Evolutionary conservation across 1,140 invertebrate species (phyloP).

Genomic region (Octopus bimaculoides): DNA sequence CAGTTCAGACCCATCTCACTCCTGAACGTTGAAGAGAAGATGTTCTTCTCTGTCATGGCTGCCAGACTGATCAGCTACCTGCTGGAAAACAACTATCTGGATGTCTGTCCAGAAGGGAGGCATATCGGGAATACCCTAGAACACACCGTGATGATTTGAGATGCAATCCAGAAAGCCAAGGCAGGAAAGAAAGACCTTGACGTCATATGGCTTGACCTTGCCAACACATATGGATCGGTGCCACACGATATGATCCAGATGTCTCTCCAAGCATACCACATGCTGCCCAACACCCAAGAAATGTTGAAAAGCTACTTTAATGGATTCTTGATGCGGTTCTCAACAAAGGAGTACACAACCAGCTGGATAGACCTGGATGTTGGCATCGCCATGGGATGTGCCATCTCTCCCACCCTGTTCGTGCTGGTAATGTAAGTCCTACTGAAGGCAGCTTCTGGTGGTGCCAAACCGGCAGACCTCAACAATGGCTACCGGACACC

Average conservation of each 20-base stretch:
- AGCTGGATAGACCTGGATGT: too few species aligned
- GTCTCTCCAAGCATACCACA: neutral
- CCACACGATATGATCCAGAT: neutral
- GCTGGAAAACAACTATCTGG: constrained; percentile 15
- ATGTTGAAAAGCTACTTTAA: neutral
- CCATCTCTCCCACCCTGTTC: neutral
- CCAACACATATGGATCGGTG: neutral
- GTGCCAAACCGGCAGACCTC: neutral
- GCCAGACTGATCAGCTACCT: constrained; percentile 17
- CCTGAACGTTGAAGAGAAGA: constrained; percentile 20
- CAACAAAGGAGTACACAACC: neutral
- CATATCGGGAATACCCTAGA: neutral
- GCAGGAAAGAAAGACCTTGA: constrained; percentile 1
- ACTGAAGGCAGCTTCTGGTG: neutral
- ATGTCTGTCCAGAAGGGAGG: constrained; percentile 18
- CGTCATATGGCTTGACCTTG: neutral
- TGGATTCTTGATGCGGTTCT: neutral
- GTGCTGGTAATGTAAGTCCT: neutral
- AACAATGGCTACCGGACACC: neutral
- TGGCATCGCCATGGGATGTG: too few species aligned
- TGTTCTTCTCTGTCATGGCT: constrained; percentile 19
- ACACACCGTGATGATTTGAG: neutral
- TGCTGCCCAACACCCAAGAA: neutral
- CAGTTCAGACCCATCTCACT: constrained; percentile 22
- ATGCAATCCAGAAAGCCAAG: neutral